Evolutionary conservation across 2,888 invertebrate genomes (phyloP), one percentile per base, ranked within the genome.

Genomic region (Emmelina monodactyla): DNA sequence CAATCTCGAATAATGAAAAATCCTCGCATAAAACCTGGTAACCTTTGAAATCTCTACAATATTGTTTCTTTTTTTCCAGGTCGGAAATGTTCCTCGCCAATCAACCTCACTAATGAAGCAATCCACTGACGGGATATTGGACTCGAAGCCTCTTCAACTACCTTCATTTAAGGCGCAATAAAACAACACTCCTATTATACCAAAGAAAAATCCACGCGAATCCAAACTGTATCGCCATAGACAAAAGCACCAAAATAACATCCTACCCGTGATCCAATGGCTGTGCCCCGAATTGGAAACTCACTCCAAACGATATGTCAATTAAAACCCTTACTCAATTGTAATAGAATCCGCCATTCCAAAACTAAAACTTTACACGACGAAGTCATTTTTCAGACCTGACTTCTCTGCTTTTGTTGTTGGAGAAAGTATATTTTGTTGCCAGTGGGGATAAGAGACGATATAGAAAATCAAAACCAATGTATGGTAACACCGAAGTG

Each of bases 61-160:
- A 9, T 19, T 19, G 19, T 19, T 66, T 66, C 70, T 50, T 62
- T 72, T 58, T 66, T 71, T 70, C 40, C 70, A 71, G 70, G 58
- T 65, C 55, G 63, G 58, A 64, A 62, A 57, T 51, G 62, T 61
- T 60, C 63, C 58, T 49, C 64, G 61, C 55, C 62, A 70, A 67
- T 71, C 68, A 62, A 55, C 58, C 61, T 48, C 56, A 54, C 67
- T 79, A 75, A 76, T 78, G 75, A 76, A 73, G 70, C 75, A 75
- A 75, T 78, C 73, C 70, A 53, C 64, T 60, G 58, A 51, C 67
- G 65, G 76, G 71, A 76, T 75, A 78, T 76, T 76, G 68, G 51
- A 71, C 61, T 68, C 69, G 70, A 61, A 58, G 57, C 60, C 59
- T 58, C 62, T 68, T 55, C 51, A 62, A 53, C 56, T 53, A 50